phyloP scores from a whole-genome alignment of 1,140 invertebrate species.

The Heliconius melpomene region DNA sequence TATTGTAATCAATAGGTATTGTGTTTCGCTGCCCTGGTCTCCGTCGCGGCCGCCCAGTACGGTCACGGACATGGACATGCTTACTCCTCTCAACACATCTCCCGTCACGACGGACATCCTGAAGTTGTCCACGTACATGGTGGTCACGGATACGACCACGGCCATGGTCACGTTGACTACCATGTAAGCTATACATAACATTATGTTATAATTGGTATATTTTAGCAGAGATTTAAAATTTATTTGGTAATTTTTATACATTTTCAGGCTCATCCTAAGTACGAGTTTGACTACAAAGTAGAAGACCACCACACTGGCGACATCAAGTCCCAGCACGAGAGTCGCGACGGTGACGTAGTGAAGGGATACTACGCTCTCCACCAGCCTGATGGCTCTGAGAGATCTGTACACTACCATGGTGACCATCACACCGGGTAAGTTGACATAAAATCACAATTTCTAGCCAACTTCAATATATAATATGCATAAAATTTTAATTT shows the following conservation, averaged over 20 bases:
- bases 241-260: too few relatives aligned
- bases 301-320: conserved; percentile 49
- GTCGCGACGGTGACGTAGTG: too few relatives aligned
- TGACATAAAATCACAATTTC: not conserved
- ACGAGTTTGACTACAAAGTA: conserved; percentile 45
- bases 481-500: too few relatives aligned
- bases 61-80: conserved; percentile 33
- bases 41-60: conserved; percentile 33
- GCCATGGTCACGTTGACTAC: not conserved
- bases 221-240: not conserved
- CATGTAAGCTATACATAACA: not conserved
- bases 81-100: conserved; percentile 41
- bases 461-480: too few relatives aligned
- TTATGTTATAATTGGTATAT: too few relatives aligned
- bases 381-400: too few relatives aligned
- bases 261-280: conserved; percentile 33
- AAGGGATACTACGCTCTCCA: too few relatives aligned
- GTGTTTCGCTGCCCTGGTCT: conserved; percentile 26
- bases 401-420: too few relatives aligned
- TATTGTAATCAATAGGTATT: conserved; percentile 4
- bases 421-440: not conserved
- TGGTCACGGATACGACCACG: conserved; percentile 29
- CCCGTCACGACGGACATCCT: conserved; percentile 43
- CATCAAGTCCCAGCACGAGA: not conserved
- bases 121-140: conserved; percentile 38